Percentiles rank a stretch among this genome's conserved stretches.
Conservation (phyloP, 1,140 invertebrate genomes). For the Hesperophylax magnus region DNA sequence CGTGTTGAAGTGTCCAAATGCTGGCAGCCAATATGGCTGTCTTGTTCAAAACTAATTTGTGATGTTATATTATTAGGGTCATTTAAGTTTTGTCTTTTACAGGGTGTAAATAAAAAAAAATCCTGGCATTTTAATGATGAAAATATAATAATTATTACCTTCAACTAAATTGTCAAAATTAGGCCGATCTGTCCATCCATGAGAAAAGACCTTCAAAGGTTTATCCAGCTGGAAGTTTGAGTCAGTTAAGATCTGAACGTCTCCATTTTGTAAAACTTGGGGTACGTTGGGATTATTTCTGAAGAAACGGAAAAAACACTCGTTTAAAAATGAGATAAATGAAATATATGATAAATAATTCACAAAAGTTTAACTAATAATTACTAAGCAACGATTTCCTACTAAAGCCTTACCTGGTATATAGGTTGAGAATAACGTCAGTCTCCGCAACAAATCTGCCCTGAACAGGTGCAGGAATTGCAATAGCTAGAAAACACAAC, state of each 20-base stretch:
- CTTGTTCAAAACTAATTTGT: no score
- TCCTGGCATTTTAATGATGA: no score
- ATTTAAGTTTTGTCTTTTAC: no score
- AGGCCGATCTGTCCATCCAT: conserved; percentile 29
- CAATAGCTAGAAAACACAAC: no score
- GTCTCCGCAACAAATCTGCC: conserved; percentile 34
- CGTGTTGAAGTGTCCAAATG: no score
- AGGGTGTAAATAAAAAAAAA: no score
- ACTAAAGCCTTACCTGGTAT: conserved; percentile 35
- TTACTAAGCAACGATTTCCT: no score
- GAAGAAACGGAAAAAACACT: not conserved
- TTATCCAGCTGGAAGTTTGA: conserved; percentile 39
- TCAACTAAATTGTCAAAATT: no score
- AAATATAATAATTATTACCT: no score
- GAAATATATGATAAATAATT: not conserved
- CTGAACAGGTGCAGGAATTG: no score
- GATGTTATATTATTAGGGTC: no score
- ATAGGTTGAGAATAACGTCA: conserved; percentile 45
- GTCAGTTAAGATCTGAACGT: not conserved
- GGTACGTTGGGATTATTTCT: conserved; percentile 36
- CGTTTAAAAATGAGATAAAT: not conserved
- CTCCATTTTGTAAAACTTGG: conserved; percentile 30
- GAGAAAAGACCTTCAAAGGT: conserved; percentile 43
- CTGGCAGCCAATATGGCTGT: no score
- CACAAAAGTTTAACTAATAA: not conserved